Evolutionary conservation across 92 coral and sea anemone genomes (phyloP).

Genomic region (Epizoanthus fatuus): DNA sequence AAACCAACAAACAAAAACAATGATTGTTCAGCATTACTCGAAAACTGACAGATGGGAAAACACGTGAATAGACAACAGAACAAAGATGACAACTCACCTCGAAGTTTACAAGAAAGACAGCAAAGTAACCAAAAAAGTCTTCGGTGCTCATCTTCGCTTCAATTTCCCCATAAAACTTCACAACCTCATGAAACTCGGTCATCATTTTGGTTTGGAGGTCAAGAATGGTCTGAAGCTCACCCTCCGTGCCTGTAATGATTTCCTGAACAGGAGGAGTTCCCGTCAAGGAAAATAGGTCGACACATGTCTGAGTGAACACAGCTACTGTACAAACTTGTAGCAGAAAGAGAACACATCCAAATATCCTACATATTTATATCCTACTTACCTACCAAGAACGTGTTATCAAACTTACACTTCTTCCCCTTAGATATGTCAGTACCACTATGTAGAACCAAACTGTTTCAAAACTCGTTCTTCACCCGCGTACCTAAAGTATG

Average conservation of each 20-base stretch:
- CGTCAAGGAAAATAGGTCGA: conserved; percentile 11
- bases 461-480: too few species aligned
- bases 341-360: not conserved
- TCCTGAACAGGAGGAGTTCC: conserved; percentile 50
- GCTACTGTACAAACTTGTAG: too few species aligned
- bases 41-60: not conserved
- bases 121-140: conserved; percentile 97
- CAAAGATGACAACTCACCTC: conserved; percentile 63
- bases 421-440: too few species aligned
- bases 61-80: not conserved
- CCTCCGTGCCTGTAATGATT: conserved; percentile 89
- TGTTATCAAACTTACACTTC: too few species aligned
- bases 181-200: conserved; percentile 80
- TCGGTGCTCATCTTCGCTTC: conserved; percentile 86
- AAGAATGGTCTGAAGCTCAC: conserved; percentile 83
- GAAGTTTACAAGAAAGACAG: conserved; percentile 89
- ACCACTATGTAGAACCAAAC: too few species aligned
- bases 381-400: too few species aligned
- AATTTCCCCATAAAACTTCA: conserved; percentile 92
- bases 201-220: conserved; percentile 81
- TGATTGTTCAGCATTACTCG: not conserved
- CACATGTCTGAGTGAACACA: not conserved
- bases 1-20: too few species aligned
- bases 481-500: too few species aligned
- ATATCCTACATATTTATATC: too few species aligned